Conservation (phyloP, 2,113 vertebrate species). For the Oreotragus oreotragus region DNA sequence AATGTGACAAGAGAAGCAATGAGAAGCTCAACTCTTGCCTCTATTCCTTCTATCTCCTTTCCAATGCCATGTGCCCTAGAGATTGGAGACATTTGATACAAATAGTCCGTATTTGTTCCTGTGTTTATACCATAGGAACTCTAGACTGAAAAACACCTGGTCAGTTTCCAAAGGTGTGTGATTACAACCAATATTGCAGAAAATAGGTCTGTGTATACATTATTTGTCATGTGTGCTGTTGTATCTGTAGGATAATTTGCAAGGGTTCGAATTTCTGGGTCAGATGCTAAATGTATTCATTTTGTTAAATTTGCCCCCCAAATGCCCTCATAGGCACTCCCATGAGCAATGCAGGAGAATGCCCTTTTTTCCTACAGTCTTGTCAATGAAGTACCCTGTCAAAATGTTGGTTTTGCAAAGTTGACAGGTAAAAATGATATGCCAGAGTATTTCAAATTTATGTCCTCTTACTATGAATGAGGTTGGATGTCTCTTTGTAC, state of each 20-base stretch:
- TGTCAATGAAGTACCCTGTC: background rate
- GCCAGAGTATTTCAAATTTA: background rate
- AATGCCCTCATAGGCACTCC: background rate
- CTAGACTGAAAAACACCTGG: background rate
- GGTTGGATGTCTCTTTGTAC: background rate
- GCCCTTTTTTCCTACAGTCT: background rate
- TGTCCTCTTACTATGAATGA: background rate
- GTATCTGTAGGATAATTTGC: background rate
- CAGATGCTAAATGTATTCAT: background rate
- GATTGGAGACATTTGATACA: background rate
- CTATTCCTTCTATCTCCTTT: background rate
- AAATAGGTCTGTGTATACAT: background rate
- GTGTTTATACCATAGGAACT: background rate
- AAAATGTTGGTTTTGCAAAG: background rate
- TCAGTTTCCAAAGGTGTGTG: background rate
- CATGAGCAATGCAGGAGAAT: background rate
- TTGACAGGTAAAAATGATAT: background rate
- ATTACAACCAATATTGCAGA: background rate
- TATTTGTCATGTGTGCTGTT: background rate
- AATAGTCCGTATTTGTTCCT: background rate
- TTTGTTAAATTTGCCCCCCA: slow-evolving; percentile 27
- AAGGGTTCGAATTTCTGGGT: background rate
- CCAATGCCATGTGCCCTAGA: background rate
- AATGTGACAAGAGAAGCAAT: background rate
- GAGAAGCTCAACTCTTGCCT: background rate